These are phyloP conservation scores for Anguilla marmorata DNA, from an alignment of 2,797 vertebrate genomes.

Conservation along the genomic window DNA sequence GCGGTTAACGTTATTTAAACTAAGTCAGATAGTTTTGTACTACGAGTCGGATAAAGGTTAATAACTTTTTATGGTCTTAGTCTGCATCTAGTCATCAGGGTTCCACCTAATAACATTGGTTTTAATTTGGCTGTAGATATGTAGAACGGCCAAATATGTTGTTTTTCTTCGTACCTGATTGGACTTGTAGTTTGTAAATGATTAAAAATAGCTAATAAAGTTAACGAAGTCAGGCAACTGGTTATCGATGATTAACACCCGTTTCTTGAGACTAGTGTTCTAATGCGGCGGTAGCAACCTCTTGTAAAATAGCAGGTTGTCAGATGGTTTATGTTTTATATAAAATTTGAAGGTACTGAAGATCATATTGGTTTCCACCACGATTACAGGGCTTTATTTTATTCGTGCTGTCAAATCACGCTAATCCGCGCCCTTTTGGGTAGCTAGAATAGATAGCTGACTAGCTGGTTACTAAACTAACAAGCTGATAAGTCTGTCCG, in stretches of 20 bases:
- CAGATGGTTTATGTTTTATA: neutral
- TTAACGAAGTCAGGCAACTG: too few relatives aligned
- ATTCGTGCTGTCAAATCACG: slow-evolving; percentile 16
- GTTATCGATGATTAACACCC: too few relatives aligned
- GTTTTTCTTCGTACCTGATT: too few relatives aligned
- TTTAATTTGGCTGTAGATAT: too few relatives aligned
- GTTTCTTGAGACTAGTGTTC: too few relatives aligned
- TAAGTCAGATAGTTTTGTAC: neutral
- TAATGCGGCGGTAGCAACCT: too few relatives aligned
- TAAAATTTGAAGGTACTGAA: slow-evolving; percentile 26
- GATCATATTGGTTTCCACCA: slow-evolving; percentile 14
- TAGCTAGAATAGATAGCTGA: slow-evolving; percentile 15
- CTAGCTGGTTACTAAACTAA: slow-evolving; percentile 7
- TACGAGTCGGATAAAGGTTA: neutral
- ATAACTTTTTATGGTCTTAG: too few relatives aligned
- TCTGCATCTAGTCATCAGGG: too few relatives aligned
- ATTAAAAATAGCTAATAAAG: too few relatives aligned
- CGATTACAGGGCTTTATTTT: slow-evolving; percentile 26
- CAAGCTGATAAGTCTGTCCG: slow-evolving; percentile 28
- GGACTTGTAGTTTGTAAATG: too few relatives aligned
- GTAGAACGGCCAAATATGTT: too few relatives aligned
- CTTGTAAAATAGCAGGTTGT: neutral
- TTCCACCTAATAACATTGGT: too few relatives aligned
- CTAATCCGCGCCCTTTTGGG: slow-evolving; percentile 16
- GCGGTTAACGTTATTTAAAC: neutral